phyloP scores from a whole-genome alignment of 2,888 invertebrate genomes.

The Parasteatoda lunata region DNA sequence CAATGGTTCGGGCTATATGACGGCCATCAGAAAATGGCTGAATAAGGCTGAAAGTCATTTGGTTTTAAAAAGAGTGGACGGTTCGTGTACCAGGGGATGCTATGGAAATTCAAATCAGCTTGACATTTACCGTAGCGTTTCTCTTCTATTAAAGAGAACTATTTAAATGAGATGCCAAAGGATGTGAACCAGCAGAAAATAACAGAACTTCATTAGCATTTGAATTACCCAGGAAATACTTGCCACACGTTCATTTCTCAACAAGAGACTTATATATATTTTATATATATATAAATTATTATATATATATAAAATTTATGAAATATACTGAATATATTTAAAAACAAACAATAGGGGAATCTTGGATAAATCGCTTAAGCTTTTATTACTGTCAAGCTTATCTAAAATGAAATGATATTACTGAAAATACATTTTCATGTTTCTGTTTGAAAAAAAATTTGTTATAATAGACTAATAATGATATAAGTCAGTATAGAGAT shows the following conservation, averaged over 20 bases:
- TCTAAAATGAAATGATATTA: no score
- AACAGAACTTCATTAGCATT: slow-evolving; percentile 68
- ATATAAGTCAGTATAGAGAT: no score
- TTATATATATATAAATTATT: no score
- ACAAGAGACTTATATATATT: slow-evolving; percentile 15
- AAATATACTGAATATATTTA: no score
- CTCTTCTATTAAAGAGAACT: slow-evolving; percentile 16
- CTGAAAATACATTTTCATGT: no score
- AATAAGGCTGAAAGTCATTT: slow-evolving; percentile 68
- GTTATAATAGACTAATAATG: no score
- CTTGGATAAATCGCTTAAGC: no score
- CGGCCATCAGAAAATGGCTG: slow-evolving; percentile 61
- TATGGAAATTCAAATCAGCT: slow-evolving; percentile 69
- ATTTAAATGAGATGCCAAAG: slow-evolving; percentile 57
- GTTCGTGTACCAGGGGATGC: slow-evolving; percentile 38
- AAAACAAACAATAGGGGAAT: no score
- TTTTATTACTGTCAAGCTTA: no score
- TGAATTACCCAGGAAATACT: slow-evolving; percentile 66
- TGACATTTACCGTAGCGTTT: slow-evolving; percentile 60
- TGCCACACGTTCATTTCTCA: slow-evolving; percentile 67
- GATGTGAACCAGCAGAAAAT: slow-evolving; percentile 66
- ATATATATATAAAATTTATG: no score
- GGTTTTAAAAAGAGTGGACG: slow-evolving; percentile 68
- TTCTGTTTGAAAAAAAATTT: no score
- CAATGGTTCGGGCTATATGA: slow-evolving; percentile 26